Percentiles rank a stretch among this genome's conserved stretches.
These are phyloP conservation scores for Atopsyche davidsoni DNA, from an alignment of 1,140 invertebrate species.

Conservation along the genomic window DNA sequence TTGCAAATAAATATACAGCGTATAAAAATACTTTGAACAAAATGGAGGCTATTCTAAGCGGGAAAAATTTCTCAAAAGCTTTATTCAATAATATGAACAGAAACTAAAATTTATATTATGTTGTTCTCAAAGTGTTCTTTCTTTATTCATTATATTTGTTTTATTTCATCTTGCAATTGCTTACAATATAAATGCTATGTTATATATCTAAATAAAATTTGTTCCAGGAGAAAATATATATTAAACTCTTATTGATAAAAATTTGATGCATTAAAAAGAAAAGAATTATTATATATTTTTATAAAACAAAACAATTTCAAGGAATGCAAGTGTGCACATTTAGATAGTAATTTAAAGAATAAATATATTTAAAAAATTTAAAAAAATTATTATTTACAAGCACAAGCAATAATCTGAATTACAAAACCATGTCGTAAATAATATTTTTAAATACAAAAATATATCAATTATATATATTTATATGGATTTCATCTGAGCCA, in stretches of 20 bases:
- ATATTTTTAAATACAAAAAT: constrained; percentile 5
- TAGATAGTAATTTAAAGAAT: too few relatives aligned
- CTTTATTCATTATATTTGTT: neutral
- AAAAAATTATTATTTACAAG: constrained; percentile 3
- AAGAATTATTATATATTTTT: neutral
- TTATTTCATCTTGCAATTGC: neutral
- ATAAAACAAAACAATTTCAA: neutral
- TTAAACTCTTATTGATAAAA: neutral
- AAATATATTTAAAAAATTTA: constrained; percentile 8
- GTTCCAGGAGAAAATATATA: neutral
- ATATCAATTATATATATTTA: constrained; percentile 37
- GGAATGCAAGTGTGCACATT: too few relatives aligned
- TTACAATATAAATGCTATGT: neutral
- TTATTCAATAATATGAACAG: neutral
- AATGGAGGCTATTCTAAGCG: neutral
- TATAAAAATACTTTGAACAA: constrained; percentile 1
- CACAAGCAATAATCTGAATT: constrained; percentile 1
- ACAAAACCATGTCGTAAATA: constrained; percentile 4
- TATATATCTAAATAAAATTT: neutral
- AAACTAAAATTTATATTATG: neutral
- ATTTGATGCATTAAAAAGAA: neutral
- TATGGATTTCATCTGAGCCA: constrained; percentile 84
- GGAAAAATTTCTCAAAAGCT: neutral
- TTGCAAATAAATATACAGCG: too few relatives aligned
- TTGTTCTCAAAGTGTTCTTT: neutral